Percentiles rank a stretch among this genome's conserved stretches.
phyloP scores from a whole-genome alignment of 1,140 invertebrate genomes.

The Drosophila bifasciata region DNA sequence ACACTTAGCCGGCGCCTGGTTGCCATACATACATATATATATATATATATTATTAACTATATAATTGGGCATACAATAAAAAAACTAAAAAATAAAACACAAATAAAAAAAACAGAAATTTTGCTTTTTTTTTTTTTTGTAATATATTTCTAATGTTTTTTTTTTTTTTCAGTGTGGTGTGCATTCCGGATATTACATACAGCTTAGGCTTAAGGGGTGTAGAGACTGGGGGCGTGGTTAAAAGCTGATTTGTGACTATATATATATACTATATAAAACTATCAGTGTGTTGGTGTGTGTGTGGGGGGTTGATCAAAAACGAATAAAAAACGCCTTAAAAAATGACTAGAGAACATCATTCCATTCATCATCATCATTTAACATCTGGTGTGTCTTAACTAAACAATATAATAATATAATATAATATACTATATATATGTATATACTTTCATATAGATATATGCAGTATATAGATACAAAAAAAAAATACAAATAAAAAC shows the following conservation, averaged over 20 bases:
- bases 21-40: slow-evolving; percentile 30
- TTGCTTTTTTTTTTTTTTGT: slow-evolving; percentile 9
- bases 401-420: slow-evolving; percentile 47
- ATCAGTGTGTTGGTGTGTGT: slow-evolving; percentile 49
- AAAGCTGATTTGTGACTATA: slow-evolving; percentile 60
- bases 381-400: slow-evolving; percentile 35
- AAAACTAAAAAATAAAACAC: background rate
- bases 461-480: background rate
- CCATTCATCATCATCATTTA: slow-evolving; percentile 45
- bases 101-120: slow-evolving; percentile 20
- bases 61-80: slow-evolving; percentile 31
- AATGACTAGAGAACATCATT: slow-evolving; percentile 71
- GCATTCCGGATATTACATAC: slow-evolving; percentile 65
- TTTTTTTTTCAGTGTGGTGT: slow-evolving; percentile 7
- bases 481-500: slow-evolving; percentile 28
- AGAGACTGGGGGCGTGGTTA: slow-evolving; percentile 57
- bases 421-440: slow-evolving; percentile 40
- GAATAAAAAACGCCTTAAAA: slow-evolving; percentile 58
- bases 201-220: slow-evolving; percentile 65
- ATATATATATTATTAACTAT: slow-evolving; percentile 48
- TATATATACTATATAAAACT: slow-evolving; percentile 32
- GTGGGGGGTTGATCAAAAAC: slow-evolving; percentile 39
- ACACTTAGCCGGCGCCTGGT: slow-evolving; percentile 46
- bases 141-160: slow-evolving; percentile 30
- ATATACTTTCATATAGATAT: slow-evolving; percentile 13